These are phyloP conservation scores for Chlorodrepanis virens DNA, from an alignment of 2,113 vertebrate species.

Conservation along the genomic window DNA sequence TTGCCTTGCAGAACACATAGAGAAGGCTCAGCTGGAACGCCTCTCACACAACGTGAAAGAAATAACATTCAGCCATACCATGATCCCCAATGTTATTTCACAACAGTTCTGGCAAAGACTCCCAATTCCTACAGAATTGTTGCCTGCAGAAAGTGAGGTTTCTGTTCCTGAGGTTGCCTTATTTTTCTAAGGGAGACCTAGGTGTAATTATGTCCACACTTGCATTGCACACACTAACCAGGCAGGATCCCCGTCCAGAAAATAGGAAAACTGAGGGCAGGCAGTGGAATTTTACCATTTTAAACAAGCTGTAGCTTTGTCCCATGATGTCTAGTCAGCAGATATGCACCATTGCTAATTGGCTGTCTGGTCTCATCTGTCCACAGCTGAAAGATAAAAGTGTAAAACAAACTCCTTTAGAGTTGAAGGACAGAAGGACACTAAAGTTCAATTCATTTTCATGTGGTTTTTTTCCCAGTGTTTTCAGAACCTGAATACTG, in stretches of 20 bases:
- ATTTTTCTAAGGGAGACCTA: background rate
- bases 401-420: background rate
- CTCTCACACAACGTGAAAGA: rapidly evolving
- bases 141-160: background rate
- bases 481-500: background rate
- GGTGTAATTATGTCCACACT: background rate
- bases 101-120: background rate
- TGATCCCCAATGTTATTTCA: background rate
- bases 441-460: background rate
- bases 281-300: background rate
- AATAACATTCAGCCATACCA: background rate
- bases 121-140: background rate
- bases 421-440: background rate
- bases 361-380: background rate
- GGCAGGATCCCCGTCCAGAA: background rate
- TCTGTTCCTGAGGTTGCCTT: background rate
- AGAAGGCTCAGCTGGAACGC: background rate
- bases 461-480: background rate
- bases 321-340: constrained; percentile 1
- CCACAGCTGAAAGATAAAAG: constrained; percentile 15
- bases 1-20: background rate
- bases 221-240: background rate
- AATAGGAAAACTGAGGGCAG: background rate
- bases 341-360: background rate
- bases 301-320: background rate